These are phyloP conservation scores for Pyrrhosoma nymphula DNA, from an alignment of 2,888 invertebrate genomes.

Conservation along the genomic window DNA sequence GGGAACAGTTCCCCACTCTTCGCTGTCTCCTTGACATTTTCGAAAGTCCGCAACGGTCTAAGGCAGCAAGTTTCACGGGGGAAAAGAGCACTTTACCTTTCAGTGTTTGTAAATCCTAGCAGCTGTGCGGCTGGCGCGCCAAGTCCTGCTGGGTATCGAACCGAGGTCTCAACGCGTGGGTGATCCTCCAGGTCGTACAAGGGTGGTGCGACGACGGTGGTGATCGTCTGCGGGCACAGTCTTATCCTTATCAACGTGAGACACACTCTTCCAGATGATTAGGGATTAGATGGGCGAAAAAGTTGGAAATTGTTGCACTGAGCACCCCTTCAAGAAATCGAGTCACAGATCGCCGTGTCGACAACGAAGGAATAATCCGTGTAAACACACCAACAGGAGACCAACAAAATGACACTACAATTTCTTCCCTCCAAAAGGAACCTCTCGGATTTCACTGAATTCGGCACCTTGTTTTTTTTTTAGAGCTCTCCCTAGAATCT, in stretches of 20 bases:
- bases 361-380: background rate
- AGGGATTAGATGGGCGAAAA: background rate
- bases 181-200: background rate
- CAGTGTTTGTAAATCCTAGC: background rate
- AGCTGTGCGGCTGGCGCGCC: background rate
- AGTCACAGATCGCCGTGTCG: background rate
- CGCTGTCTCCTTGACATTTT: background rate
- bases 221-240: background rate
- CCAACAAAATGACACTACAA: too few relatives aligned
- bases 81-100: conserved; percentile 9
- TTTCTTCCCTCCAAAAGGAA: background rate
- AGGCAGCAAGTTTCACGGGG: background rate
- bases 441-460: background rate
- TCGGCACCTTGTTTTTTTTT: background rate
- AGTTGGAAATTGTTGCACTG: background rate
- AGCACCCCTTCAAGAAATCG: background rate
- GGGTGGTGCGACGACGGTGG: background rate
- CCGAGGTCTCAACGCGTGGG: background rate
- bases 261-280: background rate
- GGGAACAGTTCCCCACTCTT: background rate
- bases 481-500: background rate
- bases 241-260: background rate
- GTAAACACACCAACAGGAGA: background rate
- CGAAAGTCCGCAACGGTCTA: background rate
- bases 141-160: background rate